Base-by-base conservation (phyloP, 2,888 invertebrate species). In the Chalcosyrphus nemorum region DNA sequence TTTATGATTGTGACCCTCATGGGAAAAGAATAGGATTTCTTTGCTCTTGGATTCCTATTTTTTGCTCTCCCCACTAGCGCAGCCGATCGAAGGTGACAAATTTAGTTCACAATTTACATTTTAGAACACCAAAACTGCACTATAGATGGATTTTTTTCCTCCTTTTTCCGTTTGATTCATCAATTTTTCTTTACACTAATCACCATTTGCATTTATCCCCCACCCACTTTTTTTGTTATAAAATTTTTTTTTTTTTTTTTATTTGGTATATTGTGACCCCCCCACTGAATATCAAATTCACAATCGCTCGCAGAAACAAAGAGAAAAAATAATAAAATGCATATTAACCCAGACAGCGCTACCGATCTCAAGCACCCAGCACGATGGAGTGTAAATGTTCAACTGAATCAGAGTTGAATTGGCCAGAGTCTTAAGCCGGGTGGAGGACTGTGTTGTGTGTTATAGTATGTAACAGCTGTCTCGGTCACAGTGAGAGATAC, bases 391-490 rank as follows among this genome's bases (percentile, higher is more conserved):
- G 80, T 84, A 70, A 84, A 75, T 74, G 68, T 80, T 84, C 70
- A 80, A 84, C 84, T 84, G 80, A 84, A 84, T 80, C 80, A 74
- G 65, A 75, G 74, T 65, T 17, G 70, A 80, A 75, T 80, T 84
- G 70, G 74, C 72, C 70, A 54, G 57, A 75, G 74, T 80, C 80
- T 74, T 78, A 84, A 84, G 78, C 78, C 84, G 78, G 68, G 66
- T 43, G 27, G 24, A 74, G 38, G 56, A 63, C 57, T 29, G 4
- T 24, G n/a, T n/a, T n/a, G n/a, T n/a, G n/a, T 24, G 24, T 24
- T 24, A 4, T 24, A 24, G 29, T 45, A 43, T 71, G 65, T 47
- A 71, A 66, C 81, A 72, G 71, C 71, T 71, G 65, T 27, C 54
- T 52, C 9, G 24, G 54, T 27, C 43, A n/a, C n/a, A 56, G 19